Conservation (phyloP, 2,797 vertebrate genomes). For the Astyanax mexicanus region DNA sequence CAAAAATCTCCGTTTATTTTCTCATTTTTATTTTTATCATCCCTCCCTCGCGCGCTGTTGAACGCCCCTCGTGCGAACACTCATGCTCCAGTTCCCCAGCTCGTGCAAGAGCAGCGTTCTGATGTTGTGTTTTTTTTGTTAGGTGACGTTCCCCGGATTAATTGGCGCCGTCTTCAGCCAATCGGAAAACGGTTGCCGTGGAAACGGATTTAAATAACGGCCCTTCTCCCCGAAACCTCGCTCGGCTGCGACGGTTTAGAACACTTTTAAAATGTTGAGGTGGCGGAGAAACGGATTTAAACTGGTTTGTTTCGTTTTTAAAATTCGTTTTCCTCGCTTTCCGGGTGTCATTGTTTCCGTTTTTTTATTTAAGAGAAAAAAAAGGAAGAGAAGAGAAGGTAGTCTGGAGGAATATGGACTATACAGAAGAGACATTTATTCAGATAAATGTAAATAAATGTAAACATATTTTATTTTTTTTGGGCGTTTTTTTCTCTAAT, state of each 20-base stretch:
- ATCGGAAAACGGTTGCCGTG: conserved; percentile 86
- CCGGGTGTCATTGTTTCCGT: not conserved
- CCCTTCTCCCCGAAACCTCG: conserved; percentile 76
- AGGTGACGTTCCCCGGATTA: conserved; percentile 81
- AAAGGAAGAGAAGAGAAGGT: too few species aligned
- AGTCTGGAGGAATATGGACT: not conserved
- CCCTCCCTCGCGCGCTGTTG: not conserved
- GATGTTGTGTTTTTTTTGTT: conserved; percentile 68
- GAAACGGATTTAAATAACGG: conserved; percentile 90
- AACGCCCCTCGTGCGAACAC: not conserved
- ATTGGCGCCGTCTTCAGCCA: conserved; percentile 79
- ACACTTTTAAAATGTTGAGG: conserved; percentile 43
- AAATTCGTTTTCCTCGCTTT: not conserved
- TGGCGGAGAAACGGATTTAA: not conserved
- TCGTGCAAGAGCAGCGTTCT: conserved; percentile 80
- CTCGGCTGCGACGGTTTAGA: conserved; percentile 27
- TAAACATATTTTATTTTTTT: too few species aligned
- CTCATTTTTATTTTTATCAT: not conserved
- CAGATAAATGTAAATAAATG: too few species aligned
- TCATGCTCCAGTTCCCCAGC: conserved; percentile 36
- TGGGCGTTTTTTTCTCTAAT: not conserved
- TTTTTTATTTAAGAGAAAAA: not conserved
- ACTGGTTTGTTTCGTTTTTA: not conserved
- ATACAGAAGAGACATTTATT: too few species aligned
- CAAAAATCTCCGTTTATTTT: not conserved